Percentiles rank a stretch among this genome's conserved stretches.
Conservation (phyloP, 2,797 vertebrate species). For the Echeneis naucrates region DNA sequence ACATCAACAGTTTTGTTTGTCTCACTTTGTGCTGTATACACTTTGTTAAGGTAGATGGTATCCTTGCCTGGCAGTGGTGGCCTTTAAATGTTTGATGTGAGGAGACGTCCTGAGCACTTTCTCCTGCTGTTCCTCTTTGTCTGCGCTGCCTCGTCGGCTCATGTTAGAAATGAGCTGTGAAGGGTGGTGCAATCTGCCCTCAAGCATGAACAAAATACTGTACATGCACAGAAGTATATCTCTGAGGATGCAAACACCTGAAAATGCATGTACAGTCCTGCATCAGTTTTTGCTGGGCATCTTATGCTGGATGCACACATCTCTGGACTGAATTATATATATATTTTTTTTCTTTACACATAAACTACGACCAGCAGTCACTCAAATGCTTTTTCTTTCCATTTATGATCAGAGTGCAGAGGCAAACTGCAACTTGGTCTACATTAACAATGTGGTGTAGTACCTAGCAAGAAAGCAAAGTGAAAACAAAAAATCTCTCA, state of each 20-base stretch:
- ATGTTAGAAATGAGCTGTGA: conserved; percentile 37
- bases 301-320: neutral
- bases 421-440: conserved; percentile 7
- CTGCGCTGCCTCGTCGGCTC: conserved; percentile 50
- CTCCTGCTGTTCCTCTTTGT: conserved; percentile 51
- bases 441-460: neutral
- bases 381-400: neutral
- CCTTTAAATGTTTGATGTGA: conserved; percentile 77
- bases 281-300: conserved; percentile 8
- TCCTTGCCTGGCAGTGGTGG: conserved; percentile 30
- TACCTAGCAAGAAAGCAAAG: neutral
- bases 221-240: neutral
- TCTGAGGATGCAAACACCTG: neutral
- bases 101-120: conserved; percentile 51
- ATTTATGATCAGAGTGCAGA: neutral
- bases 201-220: neutral
- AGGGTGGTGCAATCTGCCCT: neutral
- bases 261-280: conserved; percentile 11
- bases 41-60: conserved; percentile 33
- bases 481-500: no score
- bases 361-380: neutral
- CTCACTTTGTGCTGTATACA: conserved; percentile 31
- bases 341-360: neutral
- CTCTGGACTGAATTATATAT: neutral
- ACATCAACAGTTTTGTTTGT: conserved; percentile 2